These are phyloP conservation scores for Cantharis flavilabris DNA, from an alignment of 2,888 invertebrate species.

Conservation along the genomic window DNA sequence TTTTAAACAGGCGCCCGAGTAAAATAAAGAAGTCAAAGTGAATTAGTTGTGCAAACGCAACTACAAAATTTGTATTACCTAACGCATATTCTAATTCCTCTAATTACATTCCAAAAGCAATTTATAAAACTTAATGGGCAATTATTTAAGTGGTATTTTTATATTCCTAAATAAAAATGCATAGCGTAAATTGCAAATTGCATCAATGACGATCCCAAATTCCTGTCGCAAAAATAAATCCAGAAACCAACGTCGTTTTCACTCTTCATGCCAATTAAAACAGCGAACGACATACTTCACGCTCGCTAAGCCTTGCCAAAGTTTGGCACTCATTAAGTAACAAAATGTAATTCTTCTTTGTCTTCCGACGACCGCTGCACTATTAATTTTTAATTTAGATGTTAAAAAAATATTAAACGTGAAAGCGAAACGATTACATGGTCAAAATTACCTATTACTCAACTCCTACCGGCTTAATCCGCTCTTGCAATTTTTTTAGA, in stretches of 20 bases:
- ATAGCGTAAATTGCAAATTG: neutral
- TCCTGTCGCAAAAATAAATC: constrained; percentile 25
- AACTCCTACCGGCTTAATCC: neutral
- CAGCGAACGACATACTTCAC: constrained; percentile 35
- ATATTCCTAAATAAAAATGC: neutral
- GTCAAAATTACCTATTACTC: neutral
- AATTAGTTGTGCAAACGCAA: neutral
- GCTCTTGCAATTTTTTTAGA: neutral
- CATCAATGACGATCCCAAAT: constrained; percentile 12
- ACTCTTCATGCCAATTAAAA: constrained; percentile 42
- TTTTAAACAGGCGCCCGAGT: neutral
- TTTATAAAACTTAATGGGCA: neutral
- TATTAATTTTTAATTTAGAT: neutral
- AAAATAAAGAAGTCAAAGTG: neutral
- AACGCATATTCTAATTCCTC: neutral
- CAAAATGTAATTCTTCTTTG: constrained; percentile 7
- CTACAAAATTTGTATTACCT: neutral
- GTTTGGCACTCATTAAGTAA: constrained; percentile 24
- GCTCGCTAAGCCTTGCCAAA: constrained; percentile 27
- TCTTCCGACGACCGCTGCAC: neutral
- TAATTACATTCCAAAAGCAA: neutral
- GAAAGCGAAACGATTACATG: neutral
- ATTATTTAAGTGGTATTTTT: neutral
- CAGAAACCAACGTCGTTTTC: constrained; percentile 27
- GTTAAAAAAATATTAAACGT: neutral